These are phyloP conservation scores for Ceratothoa steindachneri DNA, from an alignment of 2,888 invertebrate genomes.

Conservation along the genomic window DNA sequence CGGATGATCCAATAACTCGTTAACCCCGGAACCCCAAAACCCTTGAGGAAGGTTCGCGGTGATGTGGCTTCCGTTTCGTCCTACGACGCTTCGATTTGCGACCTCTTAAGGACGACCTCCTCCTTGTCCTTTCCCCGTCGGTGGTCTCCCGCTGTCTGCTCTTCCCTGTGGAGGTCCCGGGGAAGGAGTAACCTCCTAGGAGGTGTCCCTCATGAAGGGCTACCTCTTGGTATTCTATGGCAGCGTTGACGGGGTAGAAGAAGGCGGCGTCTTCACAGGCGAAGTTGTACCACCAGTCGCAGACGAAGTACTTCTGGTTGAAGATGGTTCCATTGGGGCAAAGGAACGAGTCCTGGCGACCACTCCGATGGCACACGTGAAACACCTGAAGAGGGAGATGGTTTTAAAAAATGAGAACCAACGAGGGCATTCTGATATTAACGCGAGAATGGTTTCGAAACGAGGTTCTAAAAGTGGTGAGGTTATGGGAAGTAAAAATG, in stretches of 20 bases:
- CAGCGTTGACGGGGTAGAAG: conserved; percentile 45
- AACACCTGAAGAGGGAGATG: conserved; percentile 25
- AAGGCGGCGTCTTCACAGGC: conserved; percentile 43
- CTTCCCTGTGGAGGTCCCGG: conserved; percentile 7
- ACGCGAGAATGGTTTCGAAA: neutral
- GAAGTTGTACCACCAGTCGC: conserved; percentile 47
- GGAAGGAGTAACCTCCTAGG: conserved; percentile 17
- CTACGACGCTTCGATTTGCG: no score
- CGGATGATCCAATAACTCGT: no score
- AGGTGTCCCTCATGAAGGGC: conserved; percentile 28
- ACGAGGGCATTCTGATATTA: neutral
- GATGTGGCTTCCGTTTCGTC: no score
- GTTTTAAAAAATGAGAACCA: neutral
- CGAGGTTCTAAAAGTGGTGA: neutral
- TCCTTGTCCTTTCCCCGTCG: neutral
- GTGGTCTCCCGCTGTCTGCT: neutral
- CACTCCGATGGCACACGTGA: conserved; percentile 26
- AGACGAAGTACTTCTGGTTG: conserved; percentile 46
- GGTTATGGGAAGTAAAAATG: neutral
- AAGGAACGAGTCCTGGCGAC: conserved; percentile 37
- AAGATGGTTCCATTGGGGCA: conserved; percentile 44
- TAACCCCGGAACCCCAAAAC: no score
- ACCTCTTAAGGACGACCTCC: neutral
- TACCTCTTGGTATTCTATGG: conserved; percentile 29
- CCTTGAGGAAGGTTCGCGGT: no score